Percentiles rank a stretch among this genome's conserved stretches.
phyloP scores from a whole-genome alignment of 2,888 invertebrate genomes.

The Anthophora plumipes region DNA sequence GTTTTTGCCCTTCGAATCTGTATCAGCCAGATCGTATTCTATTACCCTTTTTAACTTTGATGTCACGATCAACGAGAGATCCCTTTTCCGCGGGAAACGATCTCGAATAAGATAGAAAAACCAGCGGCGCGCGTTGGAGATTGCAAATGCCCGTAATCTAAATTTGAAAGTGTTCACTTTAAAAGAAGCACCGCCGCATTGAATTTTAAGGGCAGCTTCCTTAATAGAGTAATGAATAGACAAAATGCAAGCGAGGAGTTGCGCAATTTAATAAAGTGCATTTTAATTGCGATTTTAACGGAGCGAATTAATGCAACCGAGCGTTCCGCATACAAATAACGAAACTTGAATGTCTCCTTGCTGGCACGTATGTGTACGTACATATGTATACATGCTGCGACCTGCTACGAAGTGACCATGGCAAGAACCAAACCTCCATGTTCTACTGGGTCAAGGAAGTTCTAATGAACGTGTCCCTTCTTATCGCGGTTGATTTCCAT shows the following conservation, averaged over 20 bases:
- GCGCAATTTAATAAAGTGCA: not conserved
- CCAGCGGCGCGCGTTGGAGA: too few species aligned
- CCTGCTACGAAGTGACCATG: not conserved
- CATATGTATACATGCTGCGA: too few species aligned
- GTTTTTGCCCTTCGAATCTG: constrained; percentile 7
- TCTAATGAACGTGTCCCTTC: not conserved
- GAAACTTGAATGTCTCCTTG: not conserved
- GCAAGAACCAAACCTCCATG: not conserved
- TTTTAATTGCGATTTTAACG: constrained; percentile 2
- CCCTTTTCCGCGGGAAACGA: too few species aligned
- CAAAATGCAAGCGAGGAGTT: not conserved
- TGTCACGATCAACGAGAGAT: too few species aligned
- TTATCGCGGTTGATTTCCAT: not conserved
- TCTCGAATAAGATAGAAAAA: too few species aligned
- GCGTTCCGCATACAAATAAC: constrained; percentile 8
- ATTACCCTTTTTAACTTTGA: not conserved
- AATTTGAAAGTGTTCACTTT: not conserved
- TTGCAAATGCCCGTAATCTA: too few species aligned
- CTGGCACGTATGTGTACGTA: too few species aligned
- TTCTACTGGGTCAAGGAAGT: not conserved
- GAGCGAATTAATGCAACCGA: not conserved
- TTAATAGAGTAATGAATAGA: not conserved
- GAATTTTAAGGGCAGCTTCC: not conserved
- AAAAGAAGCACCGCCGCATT: not conserved
- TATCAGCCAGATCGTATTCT: not conserved